Conservation (phyloP, 1,140 invertebrate species). For the Dysdera silvatica region DNA sequence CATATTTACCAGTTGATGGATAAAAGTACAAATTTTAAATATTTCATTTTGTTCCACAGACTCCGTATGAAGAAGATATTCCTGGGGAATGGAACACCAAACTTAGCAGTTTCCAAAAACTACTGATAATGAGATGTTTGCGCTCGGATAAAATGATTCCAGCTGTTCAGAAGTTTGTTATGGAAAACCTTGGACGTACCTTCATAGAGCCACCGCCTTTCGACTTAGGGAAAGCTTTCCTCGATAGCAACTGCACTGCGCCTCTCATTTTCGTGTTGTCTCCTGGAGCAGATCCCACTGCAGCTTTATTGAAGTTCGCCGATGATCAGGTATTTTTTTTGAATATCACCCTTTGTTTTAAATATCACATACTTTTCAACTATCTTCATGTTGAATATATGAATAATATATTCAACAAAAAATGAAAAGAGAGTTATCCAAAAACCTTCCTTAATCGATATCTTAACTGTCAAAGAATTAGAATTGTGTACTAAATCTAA, state of each 20-base stretch:
- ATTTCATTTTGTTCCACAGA: conserved; percentile 30
- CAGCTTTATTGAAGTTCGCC: conserved; percentile 50
- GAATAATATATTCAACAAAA: no score
- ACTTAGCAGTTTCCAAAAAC: conserved; percentile 45
- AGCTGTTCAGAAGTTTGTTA: conserved; percentile 59
- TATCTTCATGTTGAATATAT: no score
- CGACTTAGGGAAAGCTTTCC: conserved; percentile 49
- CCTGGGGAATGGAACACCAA: conserved; percentile 41
- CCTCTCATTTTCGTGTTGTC: conserved; percentile 51
- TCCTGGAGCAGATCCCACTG: conserved; percentile 51
- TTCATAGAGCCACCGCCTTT: conserved; percentile 52
- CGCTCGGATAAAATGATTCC: conserved; percentile 64
- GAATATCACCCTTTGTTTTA: conserved; percentile 34
- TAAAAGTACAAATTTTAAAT: neutral
- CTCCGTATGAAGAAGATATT: conserved; percentile 44
- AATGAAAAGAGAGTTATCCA: no score
- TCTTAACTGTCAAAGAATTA: no score
- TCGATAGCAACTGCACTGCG: conserved; percentile 46
- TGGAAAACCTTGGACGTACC: conserved; percentile 46
- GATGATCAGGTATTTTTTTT: conserved; percentile 45
- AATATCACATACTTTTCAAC: neutral
- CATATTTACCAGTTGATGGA: no score
- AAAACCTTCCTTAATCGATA: no score
- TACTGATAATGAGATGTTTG: conserved; percentile 49
- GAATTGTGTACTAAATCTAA: no score